Evolutionary conservation across 2,113 vertebrate genomes (phyloP).

Genomic region (Bungarus multicinctus): DNA sequence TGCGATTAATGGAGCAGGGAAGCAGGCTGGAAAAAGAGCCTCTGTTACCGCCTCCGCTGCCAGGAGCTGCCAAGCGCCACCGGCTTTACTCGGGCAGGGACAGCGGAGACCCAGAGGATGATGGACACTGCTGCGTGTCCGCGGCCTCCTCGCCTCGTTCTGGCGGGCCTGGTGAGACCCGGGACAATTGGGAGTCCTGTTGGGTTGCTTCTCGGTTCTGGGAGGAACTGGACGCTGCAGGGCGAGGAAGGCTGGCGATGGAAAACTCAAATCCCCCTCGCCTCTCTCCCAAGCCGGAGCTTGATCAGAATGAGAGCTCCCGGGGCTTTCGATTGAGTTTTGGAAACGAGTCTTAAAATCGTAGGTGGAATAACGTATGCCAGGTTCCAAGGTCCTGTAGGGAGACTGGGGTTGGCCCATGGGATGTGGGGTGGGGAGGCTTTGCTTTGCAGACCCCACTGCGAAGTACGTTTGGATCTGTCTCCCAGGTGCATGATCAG

Average conservation of each 20-base stretch:
- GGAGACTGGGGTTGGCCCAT: neutral
- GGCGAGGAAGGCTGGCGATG: neutral
- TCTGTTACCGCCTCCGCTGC: neutral
- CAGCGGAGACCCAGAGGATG: neutral
- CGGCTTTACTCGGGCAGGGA: neutral
- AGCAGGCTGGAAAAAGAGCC: conserved; percentile 5
- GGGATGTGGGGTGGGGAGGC: neutral
- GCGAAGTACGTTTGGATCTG: neutral
- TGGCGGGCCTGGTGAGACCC: neutral
- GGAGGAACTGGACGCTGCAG: neutral
- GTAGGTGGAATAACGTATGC: neutral
- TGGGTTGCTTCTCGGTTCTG: neutral
- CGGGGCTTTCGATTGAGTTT: neutral
- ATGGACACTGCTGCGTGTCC: neutral
- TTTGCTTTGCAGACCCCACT: neutral
- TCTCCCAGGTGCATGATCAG: neutral
- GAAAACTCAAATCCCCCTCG: neutral
- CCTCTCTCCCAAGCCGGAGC: neutral
- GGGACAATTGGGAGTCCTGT: neutral
- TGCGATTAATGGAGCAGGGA: conserved; percentile 19
- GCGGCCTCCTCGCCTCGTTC: neutral
- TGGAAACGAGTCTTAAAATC: neutral
- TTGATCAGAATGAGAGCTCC: neutral
- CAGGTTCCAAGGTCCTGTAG: neutral
- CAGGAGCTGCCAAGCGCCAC: neutral